These are phyloP conservation scores for Mastomys natalensis DNA, from an alignment of 2,113 vertebrate species.

Conservation along the genomic window DNA sequence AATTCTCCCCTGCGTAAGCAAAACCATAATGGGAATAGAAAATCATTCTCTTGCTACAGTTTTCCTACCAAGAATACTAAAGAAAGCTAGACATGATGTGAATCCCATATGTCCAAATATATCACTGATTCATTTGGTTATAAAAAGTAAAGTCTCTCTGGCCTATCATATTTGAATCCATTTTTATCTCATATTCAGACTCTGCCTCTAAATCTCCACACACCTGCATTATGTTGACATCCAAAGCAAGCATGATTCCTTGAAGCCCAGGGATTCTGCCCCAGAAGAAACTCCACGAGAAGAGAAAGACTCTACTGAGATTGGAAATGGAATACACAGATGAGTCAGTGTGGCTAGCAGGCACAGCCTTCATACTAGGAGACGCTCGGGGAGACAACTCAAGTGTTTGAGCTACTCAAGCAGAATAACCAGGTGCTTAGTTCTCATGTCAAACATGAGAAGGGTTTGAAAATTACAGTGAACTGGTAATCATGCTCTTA, in stretches of 20 bases:
- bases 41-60: not conserved
- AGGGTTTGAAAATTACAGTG: slow-evolving; percentile 70
- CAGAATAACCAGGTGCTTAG: slow-evolving; percentile 56
- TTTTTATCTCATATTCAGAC: slow-evolving; percentile 14
- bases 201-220: slow-evolving; percentile 54
- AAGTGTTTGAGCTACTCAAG: slow-evolving; percentile 16
- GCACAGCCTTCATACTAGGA: not conserved
- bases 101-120: slow-evolving; percentile 66
- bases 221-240: slow-evolving; percentile 50
- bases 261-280: slow-evolving; percentile 37
- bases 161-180: slow-evolving; percentile 44
- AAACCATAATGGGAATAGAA: slow-evolving; percentile 45
- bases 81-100: slow-evolving; percentile 60
- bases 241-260: not conserved
- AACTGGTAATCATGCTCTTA: slow-evolving; percentile 63
- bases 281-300: not conserved
- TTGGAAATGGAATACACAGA: not conserved
- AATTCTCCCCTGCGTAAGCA: slow-evolving; percentile 13
- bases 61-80: not conserved
- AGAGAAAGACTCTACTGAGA: not conserved
- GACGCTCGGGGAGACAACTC: not conserved
- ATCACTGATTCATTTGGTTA: slow-evolving; percentile 62
- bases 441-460: slow-evolving; percentile 58
- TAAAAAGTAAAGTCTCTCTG: slow-evolving; percentile 64
- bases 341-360: not conserved